Base-by-base conservation (phyloP, 2,888 invertebrate genomes). In the Leptinotarsa peninsularis region DNA sequence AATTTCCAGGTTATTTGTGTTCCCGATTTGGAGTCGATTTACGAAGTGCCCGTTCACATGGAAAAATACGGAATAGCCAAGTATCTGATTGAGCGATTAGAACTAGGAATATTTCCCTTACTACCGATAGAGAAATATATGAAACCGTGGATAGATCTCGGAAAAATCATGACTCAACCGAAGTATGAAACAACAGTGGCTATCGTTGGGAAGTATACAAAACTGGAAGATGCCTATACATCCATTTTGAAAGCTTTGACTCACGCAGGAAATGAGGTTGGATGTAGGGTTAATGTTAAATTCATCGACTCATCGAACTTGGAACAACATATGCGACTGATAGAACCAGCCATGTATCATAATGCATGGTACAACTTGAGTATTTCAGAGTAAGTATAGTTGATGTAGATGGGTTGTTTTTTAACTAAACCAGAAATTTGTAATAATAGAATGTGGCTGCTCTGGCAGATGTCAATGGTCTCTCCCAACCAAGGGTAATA, bases 151-250 rank as follows among this genome's bases (percentile, higher is more conserved):
- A 93, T 93, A 72, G 95, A 96, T 83, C 90, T 99, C 43, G 96
- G 97, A 0, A 94, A 95, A 82, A 93, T 95, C 52, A 93, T 95
- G 56, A 96, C 97, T 84, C 93, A 93, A 81, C 89, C 97, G 14
- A 92, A 94, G n/a, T 93, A 94, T 83, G 94, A 94, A 85, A 96
- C 98, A 0, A 94, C 91, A 78, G 98, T 99, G 75, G 95, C 95
- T 2, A 89, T 99, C 4, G 99, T 99, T 2, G 99, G 99, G 7
- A 99, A 99, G 89, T 99, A 99, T 86, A 98, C 98, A 0, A 94
- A 95, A 85, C 89, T 98, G 17, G 95, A 97, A 86, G 99, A 99
- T 89, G 94, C 99, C 0, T 99, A 99, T 86, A 96, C 98, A 0
- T 99, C 99, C 0, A 96, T 99, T 0, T 94, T 94, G 0, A 99